Evolutionary conservation across 1,140 invertebrate genomes (phyloP).

Genomic region (Drosophila nebulosa): DNA sequence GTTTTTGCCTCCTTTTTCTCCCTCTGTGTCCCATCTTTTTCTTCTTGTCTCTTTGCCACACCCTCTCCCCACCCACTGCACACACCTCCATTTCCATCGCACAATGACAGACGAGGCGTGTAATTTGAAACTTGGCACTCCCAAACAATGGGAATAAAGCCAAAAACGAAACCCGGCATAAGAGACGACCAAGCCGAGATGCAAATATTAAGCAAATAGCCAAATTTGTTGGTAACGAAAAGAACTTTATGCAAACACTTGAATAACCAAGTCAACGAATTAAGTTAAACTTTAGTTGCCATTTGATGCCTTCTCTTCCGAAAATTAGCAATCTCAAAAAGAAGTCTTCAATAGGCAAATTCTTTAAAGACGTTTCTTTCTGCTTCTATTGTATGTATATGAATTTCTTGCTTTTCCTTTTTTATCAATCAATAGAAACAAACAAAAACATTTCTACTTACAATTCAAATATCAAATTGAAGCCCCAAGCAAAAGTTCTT

Average conservation of each 20-base stretch:
- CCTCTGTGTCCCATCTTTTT: not conserved
- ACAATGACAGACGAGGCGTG: slow-evolving; percentile 54
- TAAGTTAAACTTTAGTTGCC: too few relatives aligned
- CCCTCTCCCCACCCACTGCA: not conserved
- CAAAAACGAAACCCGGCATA: not conserved
- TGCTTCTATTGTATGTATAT: too few relatives aligned
- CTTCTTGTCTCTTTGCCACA: too few relatives aligned
- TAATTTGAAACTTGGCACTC: slow-evolving; percentile 72
- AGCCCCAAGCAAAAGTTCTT: not conserved
- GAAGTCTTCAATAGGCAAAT: too few relatives aligned
- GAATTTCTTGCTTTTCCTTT: too few relatives aligned
- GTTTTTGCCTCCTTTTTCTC: slow-evolving; percentile 23
- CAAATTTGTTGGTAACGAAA: not conserved
- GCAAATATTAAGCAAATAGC: not conserved
- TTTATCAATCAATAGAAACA: not conserved
- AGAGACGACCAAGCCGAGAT: not conserved
- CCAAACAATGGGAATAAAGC: slow-evolving; percentile 19
- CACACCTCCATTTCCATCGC: not conserved
- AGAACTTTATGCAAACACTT: not conserved
- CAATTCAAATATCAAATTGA: slow-evolving; percentile 19
- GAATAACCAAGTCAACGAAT: too few relatives aligned
- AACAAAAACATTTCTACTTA: slow-evolving; percentile 18
- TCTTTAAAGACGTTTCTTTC: too few relatives aligned
- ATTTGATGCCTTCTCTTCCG: too few relatives aligned
- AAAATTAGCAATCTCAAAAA: too few relatives aligned